Conservation (phyloP, 2,797 vertebrate species). For the Scolopax bukidnonensis region DNA sequence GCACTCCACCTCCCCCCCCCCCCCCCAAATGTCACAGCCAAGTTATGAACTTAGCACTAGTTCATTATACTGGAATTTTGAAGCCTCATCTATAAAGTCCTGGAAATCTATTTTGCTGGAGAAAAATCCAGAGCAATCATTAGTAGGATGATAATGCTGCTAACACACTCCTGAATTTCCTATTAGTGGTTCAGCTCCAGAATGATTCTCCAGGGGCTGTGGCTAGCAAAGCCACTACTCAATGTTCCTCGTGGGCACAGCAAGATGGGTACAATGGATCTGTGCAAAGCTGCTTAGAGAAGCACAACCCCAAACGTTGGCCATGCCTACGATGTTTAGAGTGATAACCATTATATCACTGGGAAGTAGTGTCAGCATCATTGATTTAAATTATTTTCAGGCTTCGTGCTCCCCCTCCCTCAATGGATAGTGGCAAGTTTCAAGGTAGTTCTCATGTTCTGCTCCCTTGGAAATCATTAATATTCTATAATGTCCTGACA, state of each 20-base stretch:
- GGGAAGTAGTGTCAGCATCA: background rate
- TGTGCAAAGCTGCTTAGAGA: background rate
- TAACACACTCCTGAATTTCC: background rate
- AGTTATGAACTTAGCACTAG: background rate
- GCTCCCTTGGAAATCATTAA: background rate
- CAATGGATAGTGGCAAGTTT: background rate
- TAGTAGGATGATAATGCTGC: background rate
- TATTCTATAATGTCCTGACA: background rate
- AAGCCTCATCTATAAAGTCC: background rate
- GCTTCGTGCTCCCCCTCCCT: background rate
- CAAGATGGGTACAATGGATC: fast-evolving
- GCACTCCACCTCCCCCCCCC: no score
- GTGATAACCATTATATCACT: fast-evolving
- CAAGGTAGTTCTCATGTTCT: background rate
- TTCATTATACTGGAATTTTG: background rate
- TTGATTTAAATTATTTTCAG: background rate
- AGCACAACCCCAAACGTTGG: background rate
- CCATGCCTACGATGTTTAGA: background rate
- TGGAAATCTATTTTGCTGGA: background rate
- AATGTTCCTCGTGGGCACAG: background rate
- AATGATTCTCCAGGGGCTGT: background rate
- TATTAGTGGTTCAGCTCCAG: background rate
- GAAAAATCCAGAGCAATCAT: background rate
- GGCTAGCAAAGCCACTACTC: background rate
- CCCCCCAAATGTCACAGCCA: background rate